Percentiles rank a stretch among this genome's conserved stretches.
These are phyloP conservation scores for Steinernema hermaphroditum DNA, from an alignment of 2,888 invertebrate genomes.

Conservation along the genomic window DNA sequence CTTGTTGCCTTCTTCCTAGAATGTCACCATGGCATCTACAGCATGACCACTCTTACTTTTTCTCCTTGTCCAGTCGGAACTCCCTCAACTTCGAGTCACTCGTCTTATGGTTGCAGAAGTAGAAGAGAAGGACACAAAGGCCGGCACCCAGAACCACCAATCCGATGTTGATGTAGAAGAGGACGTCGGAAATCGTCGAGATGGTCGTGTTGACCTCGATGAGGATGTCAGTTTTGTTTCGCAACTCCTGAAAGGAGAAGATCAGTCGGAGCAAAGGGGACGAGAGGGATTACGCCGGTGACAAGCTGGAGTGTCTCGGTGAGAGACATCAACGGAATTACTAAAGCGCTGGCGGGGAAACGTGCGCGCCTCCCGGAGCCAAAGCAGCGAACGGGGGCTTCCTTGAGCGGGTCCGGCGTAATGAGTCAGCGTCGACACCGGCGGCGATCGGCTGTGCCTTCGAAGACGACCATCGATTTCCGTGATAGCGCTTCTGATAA, in stretches of 20 bases:
- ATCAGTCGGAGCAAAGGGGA: background rate
- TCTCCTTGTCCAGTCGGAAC: background rate
- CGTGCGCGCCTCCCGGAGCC: background rate
- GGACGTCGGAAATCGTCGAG: background rate
- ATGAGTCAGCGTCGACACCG: background rate
- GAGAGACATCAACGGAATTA: slow-evolving; percentile 18
- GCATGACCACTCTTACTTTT: background rate
- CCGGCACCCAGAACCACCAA: background rate
- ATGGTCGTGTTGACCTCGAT: background rate
- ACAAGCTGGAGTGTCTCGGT: slow-evolving; percentile 10
- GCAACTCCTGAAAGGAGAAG: background rate
- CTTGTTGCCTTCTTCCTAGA: background rate
- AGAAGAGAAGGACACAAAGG: background rate
- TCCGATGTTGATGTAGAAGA: background rate
- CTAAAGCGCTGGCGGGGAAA: background rate
- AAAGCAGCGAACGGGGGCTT: background rate
- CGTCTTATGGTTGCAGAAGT: background rate
- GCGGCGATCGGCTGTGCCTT: background rate
- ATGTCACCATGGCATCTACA: background rate
- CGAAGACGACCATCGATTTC: slow-evolving; percentile 5
- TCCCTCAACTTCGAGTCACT: background rate
- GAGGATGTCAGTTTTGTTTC: background rate
- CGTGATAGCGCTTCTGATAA: slow-evolving; percentile 26
- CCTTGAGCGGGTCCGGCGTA: slow-evolving; percentile 5
- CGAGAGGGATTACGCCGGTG: background rate